Conservation (phyloP, 2,113 vertebrate genomes). For the Furnarius figulus region DNA sequence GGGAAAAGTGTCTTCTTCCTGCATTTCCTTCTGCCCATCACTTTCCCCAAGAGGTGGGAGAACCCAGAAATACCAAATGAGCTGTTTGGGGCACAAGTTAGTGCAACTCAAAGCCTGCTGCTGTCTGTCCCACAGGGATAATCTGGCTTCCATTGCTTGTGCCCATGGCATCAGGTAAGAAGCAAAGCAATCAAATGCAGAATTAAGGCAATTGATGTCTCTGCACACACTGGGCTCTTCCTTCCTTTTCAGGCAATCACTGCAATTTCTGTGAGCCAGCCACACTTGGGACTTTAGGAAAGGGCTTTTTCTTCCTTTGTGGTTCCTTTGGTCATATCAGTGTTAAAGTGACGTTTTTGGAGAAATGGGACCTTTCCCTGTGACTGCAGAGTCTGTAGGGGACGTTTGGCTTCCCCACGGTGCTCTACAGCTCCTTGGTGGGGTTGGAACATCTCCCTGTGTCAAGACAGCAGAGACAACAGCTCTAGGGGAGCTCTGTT, state of each 20-base stretch:
- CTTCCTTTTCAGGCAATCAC: not conserved
- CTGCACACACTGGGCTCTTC: not conserved
- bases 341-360: not conserved
- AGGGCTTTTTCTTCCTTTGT: not conserved
- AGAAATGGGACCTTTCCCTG: not conserved
- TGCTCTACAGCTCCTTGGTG: not conserved
- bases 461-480: not conserved
- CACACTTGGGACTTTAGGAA: not conserved
- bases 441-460: not conserved
- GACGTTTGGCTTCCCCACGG: not conserved
- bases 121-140: not conserved
- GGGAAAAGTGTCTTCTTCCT: not conserved
- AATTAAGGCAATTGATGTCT: not conserved
- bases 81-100: not conserved
- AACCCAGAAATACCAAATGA: not conserved
- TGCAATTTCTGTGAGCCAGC: not conserved
- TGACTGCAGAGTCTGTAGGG: not conserved
- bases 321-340: not conserved
- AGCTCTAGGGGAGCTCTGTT: not conserved
- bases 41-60: not conserved
- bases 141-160: not conserved
- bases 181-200: not conserved
- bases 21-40: not conserved
- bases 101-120: not conserved
- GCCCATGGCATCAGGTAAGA: not conserved